A percentile compares a stretch with the other conserved stretches of the same genome.
These are phyloP conservation scores for Arnoldichthys spilopterus DNA, from an alignment of 2,797 vertebrate genomes.

Conservation along the genomic window DNA sequence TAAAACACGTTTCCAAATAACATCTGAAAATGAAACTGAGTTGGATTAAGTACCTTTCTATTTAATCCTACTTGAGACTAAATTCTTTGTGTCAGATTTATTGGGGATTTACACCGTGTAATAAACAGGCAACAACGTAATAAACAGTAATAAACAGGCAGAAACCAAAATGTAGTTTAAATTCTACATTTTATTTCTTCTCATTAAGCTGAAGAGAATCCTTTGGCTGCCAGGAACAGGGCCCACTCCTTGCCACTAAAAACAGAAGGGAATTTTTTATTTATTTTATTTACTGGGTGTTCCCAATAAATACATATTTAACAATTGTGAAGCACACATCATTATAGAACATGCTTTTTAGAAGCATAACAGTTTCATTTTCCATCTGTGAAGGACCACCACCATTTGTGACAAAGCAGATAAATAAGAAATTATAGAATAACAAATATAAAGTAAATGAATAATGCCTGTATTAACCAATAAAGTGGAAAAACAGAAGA, in stretches of 20 bases:
- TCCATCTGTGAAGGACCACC: slow-evolving; percentile 14
- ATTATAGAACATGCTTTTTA: slow-evolving; percentile 23
- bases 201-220: slow-evolving; percentile 14
- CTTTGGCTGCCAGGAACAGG: slow-evolving; percentile 19
- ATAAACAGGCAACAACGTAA: slow-evolving; percentile 8
- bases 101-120: slow-evolving; percentile 2
- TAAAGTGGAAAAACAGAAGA: slow-evolving; percentile 16
- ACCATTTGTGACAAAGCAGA: slow-evolving; percentile 3
- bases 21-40: slow-evolving; percentile 8
- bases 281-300: not conserved
- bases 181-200: slow-evolving; percentile 17
- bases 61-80: not conserved
- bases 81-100: not conserved
- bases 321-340: slow-evolving; percentile 4
- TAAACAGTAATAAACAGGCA: slow-evolving; percentile 9
- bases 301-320: slow-evolving; percentile 26
- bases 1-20: not conserved
- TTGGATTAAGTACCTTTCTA: slow-evolving; percentile 20
- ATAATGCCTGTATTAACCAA: slow-evolving; percentile 9
- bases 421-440: not conserved
- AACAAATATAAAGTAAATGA: slow-evolving; percentile 3
- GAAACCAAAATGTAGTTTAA: slow-evolving; percentile 14
- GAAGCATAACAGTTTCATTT: slow-evolving; percentile 13
- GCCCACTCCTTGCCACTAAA: slow-evolving; percentile 25
- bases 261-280: not conserved